Evolutionary conservation across 2,888 invertebrate genomes (phyloP), one percentile per base, ranked within the genome.

Genomic region (Xanthostigma xanthostigma): DNA sequence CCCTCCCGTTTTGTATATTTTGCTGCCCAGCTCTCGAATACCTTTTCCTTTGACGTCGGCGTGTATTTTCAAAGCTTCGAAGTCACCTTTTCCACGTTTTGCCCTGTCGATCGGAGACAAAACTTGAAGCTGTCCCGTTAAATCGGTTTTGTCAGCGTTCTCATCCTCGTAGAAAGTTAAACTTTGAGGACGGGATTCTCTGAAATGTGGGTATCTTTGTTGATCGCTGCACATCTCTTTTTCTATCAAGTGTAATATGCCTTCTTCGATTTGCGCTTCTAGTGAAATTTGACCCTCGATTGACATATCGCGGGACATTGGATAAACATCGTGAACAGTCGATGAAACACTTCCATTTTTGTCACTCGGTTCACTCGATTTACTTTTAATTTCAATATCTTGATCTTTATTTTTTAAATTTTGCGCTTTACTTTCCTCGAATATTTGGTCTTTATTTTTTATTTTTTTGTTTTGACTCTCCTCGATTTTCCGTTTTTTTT

Each of bases 151-250:
- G 52, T 68, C 67, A 33, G 64, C 58, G 53, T 66, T 67, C 48
- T 68, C 68, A 48, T 68, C 68, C 51, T 68, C 68, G 50, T 68
- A 68, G 52, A 68, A 68, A 51, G 67, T 67, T 46, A 68, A 57
- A 59, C 68, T 68, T 57, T 68, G 68, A 6, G 68, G 68, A 13
- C 68, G 57, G 9, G 67, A 67, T 51, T 68, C 68, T 1, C 66
- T 66, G 49, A 68, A 68, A 53, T 67, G 67, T 5, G 63, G 60
- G 54, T 66, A 65, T 50, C 64, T 66, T 44, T 59, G 62, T n/a
- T 63, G 60, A 52, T 67, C 67, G 45, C 64, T 58, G 48, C 62
- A 62, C 61, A 68, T 67, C 56, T 68, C 67, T 1, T 63, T 62
- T 52, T 67, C 67, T 34, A 67, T 66, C 34, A 67, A 55, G 12